Conservation (phyloP, 2,113 vertebrate species). For the Pungitius pungitius region DNA sequence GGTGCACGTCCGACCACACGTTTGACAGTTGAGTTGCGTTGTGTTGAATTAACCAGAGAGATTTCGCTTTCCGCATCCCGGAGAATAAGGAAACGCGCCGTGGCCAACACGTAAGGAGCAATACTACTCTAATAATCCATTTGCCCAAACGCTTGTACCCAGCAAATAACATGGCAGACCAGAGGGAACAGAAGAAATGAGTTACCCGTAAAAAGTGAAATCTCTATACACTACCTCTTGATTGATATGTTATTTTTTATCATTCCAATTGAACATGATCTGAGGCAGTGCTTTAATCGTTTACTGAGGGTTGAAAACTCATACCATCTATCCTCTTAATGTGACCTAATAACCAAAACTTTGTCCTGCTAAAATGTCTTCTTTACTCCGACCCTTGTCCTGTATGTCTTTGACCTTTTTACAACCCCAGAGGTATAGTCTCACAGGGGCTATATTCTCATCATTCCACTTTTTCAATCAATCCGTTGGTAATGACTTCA, state of each 20-base stretch:
- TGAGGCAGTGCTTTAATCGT: no score
- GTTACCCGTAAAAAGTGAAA: background rate
- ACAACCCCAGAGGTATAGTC: background rate
- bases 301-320: background rate
- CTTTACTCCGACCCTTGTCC: background rate
- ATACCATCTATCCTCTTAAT: conserved; percentile 12
- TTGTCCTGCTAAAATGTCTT: background rate
- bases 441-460: background rate
- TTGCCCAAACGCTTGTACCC: background rate
- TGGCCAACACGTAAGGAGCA: background rate
- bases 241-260: no score
- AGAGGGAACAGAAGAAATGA: background rate
- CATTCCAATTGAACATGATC: background rate
- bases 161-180: background rate
- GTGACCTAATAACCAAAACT: background rate
- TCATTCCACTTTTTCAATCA: background rate
- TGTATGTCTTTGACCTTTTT: background rate
- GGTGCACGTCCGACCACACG: no score
- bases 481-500: background rate
- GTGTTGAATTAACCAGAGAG: background rate
- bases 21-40: background rate
- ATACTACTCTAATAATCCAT: background rate
- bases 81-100: conserved; percentile 39
- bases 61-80: conserved; percentile 22
- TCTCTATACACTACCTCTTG: background rate